phyloP scores from a whole-genome alignment of 2,888 invertebrate genomes.

The Microdon myrmicae region DNA sequence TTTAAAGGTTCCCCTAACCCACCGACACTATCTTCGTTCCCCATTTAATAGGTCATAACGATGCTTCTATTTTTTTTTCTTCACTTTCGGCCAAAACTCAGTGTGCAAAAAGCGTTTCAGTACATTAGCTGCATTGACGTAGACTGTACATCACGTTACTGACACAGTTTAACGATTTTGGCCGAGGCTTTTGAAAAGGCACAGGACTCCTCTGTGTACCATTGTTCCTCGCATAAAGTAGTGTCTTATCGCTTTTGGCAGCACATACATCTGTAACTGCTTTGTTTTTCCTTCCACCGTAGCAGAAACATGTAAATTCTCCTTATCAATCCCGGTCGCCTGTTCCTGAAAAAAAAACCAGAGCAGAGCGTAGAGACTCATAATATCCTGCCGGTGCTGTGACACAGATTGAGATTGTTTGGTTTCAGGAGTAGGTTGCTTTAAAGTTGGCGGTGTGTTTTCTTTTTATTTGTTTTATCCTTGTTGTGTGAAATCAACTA shows the following conservation, averaged over 20 bases:
- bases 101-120: slow-evolving; percentile 4
- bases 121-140: slow-evolving; percentile 18
- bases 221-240: neutral
- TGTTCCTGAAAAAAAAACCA: neutral
- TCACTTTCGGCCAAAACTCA: slow-evolving; percentile 8
- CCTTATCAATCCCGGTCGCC: slow-evolving; percentile 10
- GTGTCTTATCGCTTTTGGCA: slow-evolving; percentile 16
- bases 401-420: no score
- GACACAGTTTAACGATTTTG: slow-evolving; percentile 12
- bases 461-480: no score
- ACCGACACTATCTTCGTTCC: no score
- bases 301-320: slow-evolving; percentile 7
- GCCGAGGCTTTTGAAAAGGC: neutral
- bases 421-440: no score
- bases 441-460: slow-evolving; percentile 3
- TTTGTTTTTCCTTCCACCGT: neutral
- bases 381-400: no score
- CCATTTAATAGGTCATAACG: no score
- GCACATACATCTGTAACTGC: neutral
- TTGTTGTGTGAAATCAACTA: no score
- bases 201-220: neutral
- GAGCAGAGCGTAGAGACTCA: no score
- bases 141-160: neutral
- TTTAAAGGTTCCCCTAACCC: no score
- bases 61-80: no score